phyloP scores from a whole-genome alignment of 2,888 invertebrate genomes.

The Agonopterix alstromeriana region DNA sequence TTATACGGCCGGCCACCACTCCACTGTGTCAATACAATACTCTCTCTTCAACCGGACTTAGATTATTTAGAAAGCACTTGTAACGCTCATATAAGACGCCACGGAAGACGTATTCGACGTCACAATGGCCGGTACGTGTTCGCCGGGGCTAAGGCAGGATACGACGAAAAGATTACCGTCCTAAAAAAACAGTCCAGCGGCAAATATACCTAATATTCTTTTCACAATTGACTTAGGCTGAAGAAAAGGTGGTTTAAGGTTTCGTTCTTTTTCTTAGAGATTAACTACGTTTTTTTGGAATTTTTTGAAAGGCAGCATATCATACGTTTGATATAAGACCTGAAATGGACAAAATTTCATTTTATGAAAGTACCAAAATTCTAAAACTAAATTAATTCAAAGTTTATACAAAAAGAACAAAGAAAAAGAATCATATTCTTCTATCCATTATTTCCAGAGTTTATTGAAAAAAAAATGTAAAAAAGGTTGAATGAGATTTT shows the following conservation, averaged over 20 bases:
- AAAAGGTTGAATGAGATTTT: too few relatives aligned
- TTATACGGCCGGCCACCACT: conserved; percentile 77
- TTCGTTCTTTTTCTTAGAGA: conserved; percentile 19
- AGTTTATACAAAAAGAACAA: too few relatives aligned
- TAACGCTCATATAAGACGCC: conserved; percentile 77
- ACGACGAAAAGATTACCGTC: conserved; percentile 72
- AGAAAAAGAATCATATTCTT: too few relatives aligned
- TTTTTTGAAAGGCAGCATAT: too few relatives aligned
- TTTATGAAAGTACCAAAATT: too few relatives aligned
- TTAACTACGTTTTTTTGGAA: too few relatives aligned
- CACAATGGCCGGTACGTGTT: conserved; percentile 75
- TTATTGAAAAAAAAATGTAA: too few relatives aligned
- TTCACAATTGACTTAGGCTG: conserved; percentile 51
- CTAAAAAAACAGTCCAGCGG: conserved; percentile 73
- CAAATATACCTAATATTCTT: conserved; percentile 64
- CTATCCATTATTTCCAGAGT: too few relatives aligned
- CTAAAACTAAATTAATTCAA: too few relatives aligned
- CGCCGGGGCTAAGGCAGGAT: conserved; percentile 62
- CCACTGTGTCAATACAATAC: conserved; percentile 78
- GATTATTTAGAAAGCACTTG: conserved; percentile 79
- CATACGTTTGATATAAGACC: background rate
- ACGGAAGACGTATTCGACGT: conserved; percentile 71
- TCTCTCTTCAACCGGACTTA: conserved; percentile 77
- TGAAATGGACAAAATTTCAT: too few relatives aligned
- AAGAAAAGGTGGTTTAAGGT: conserved; percentile 30